A percentile compares a stretch with the other conserved stretches of the same genome.
phyloP scores from a whole-genome alignment of 2,888 invertebrate species.

The Caenorhabditis angaria region DNA sequence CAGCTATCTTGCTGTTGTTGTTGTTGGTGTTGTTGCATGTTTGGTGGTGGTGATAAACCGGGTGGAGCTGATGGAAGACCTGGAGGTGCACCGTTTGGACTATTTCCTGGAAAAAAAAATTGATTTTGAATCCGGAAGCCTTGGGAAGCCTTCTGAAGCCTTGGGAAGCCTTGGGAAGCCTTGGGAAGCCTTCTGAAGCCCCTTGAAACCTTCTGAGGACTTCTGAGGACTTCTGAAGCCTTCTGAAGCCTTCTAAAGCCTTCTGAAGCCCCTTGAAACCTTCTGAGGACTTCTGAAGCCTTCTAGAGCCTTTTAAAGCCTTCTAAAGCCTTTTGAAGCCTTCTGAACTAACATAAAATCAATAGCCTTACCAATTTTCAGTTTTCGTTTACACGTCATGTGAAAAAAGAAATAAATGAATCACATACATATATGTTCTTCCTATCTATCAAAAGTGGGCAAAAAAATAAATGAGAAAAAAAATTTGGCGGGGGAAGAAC shows the following conservation, averaged over 20 bases:
- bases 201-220: background rate
- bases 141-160: background rate
- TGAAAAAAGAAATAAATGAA: slow-evolving; percentile 3
- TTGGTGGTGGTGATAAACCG: slow-evolving; percentile 24
- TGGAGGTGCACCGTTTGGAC: slow-evolving; percentile 8
- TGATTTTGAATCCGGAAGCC: background rate
- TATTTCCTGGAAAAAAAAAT: slow-evolving; percentile 17
- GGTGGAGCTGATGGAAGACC: slow-evolving; percentile 10
- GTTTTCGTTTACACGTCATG: slow-evolving; percentile 2
- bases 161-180: background rate
- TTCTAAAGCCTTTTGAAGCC: no score
- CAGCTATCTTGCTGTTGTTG: background rate
- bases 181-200: slow-evolving; percentile 13
- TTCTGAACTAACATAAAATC: background rate
- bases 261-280: slow-evolving; percentile 3
- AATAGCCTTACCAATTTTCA: slow-evolving; percentile 7
- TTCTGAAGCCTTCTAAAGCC: no score
- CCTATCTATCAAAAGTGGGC: slow-evolving; percentile 16
- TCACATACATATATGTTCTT: slow-evolving; percentile 17
- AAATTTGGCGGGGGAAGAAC: background rate
- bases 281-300: background rate
- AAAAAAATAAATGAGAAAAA: slow-evolving; percentile 2
- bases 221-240: no score
- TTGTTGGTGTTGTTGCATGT: slow-evolving; percentile 3
- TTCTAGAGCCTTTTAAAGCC: no score